Evolutionary conservation across 2,113 vertebrate genomes (phyloP), one percentile per base, ranked within the genome.

Genomic region (Vidua chalybeata): DNA sequence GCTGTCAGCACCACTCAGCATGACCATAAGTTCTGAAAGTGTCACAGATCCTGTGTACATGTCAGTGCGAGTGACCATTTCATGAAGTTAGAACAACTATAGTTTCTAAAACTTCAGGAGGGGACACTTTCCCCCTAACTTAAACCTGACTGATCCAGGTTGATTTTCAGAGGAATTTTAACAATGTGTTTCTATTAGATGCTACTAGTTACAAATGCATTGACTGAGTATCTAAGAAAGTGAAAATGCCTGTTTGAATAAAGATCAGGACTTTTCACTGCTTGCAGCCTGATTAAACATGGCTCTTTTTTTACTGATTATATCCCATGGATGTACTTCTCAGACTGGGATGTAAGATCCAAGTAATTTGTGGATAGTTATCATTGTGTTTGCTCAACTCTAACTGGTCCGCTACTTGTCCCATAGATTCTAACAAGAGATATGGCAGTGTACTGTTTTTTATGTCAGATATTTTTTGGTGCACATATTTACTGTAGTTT

Each of bases 151-250:
- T 13, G 39, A 66, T 74, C 18, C 43, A 43, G 11, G 19, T 69
- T 74, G 46, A 30, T 86, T 94, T 90, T 74, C 43, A 74, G n/a
- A 28, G 15, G 10, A 76, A 54, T 66, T 73, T 91, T 78, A 80
- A 80, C 27, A 58, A 45, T 0, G 0, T 5, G 6, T 9, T 76
- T 93, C 58, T 66, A 10, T 58, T 49, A 84, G 46, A 58, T 5
- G 1, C 13, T 5, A 12, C 30, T 55, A 33, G 31, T 54, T 49
- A 54, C 24, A 55, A 86, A 37, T 12, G 49, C 7, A 26, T 5
- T 6, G 15, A 82, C 35, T 9, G 17, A 61, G 6, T 17, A 66
- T 11, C 19, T 67, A 49, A 72, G 35, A 46, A 75, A 80, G 16
- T 56, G 45, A 74, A 82, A 24, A 79, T 19, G 8, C 16, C 41